These are phyloP conservation scores for Protophormia terraenovae DNA, from an alignment of 2,888 invertebrate genomes.

Conservation along the genomic window DNA sequence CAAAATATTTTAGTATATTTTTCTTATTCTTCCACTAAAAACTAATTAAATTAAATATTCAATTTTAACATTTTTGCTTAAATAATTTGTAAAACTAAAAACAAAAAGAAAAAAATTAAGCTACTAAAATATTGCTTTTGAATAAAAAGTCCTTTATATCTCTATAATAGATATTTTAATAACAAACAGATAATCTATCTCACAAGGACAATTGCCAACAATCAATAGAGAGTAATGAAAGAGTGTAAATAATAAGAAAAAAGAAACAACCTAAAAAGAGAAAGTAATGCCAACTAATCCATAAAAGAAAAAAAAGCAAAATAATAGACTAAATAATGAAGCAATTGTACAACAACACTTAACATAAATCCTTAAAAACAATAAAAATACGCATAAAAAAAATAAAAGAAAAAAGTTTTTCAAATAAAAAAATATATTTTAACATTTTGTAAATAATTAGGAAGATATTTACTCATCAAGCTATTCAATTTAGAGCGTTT, in stretches of 20 bases:
- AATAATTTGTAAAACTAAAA: not conserved
- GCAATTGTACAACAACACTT: slow-evolving; percentile 44
- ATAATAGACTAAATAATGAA: slow-evolving; percentile 49
- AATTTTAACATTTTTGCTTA: no score
- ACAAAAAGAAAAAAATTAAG: not conserved
- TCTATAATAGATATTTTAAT: slow-evolving; percentile 17
- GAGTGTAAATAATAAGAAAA: slow-evolving; percentile 7
- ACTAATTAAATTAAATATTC: no score
- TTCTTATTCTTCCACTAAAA: no score
- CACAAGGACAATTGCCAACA: slow-evolving; percentile 61
- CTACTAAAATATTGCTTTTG: not conserved
- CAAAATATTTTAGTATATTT: no score
- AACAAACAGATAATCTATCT: slow-evolving; percentile 53
- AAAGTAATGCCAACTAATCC: slow-evolving; percentile 51
- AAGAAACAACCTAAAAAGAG: slow-evolving; percentile 4
- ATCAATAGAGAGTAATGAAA: slow-evolving; percentile 61
- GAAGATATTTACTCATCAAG: not conserved
- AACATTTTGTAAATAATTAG: not conserved
- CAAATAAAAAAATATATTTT: not conserved
- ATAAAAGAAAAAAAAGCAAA: slow-evolving; percentile 2
- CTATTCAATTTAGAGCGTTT: not conserved
- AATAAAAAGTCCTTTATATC: not conserved
- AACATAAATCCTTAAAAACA: slow-evolving; percentile 50
- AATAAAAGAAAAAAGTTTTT: not conserved
- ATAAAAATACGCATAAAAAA: not conserved